Percentiles rank a stretch among this genome's conserved stretches.
phyloP scores from a whole-genome alignment of 1,140 invertebrate species.

The Macrosteles quadrilineatus region DNA sequence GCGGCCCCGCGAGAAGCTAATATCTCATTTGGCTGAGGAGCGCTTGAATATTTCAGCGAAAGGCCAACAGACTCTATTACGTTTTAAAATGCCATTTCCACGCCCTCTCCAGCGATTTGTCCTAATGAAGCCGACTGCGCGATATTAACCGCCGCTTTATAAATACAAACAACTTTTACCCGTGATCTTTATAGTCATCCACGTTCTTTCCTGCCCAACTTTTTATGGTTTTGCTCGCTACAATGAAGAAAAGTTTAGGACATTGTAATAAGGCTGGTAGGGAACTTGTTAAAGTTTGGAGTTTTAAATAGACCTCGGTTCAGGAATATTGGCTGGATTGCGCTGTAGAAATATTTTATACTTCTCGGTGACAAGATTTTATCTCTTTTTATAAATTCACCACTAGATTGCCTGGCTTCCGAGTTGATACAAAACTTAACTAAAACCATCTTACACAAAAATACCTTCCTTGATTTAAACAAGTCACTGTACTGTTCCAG shows the following conservation, averaged over 20 bases:
- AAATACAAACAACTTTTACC: conserved; percentile 22
- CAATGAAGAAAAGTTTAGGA: conserved; percentile 13
- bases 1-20: conserved; percentile 22
- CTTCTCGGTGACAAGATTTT: too few relatives aligned
- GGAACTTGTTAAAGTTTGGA: conserved; percentile 13
- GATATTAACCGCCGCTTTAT: conserved; percentile 11
- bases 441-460: too few relatives aligned
- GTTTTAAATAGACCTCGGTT: too few relatives aligned
- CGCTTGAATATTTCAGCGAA: conserved; percentile 25
- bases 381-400: too few relatives aligned
- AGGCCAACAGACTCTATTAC: conserved; percentile 29
- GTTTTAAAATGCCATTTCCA: conserved; percentile 33
- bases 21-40: conserved; percentile 30
- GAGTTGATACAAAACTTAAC: too few relatives aligned
- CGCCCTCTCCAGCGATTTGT: conserved; percentile 29
- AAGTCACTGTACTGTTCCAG: too few relatives aligned
- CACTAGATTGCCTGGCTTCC: too few relatives aligned
- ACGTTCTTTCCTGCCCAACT: neutral
- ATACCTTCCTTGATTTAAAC: too few relatives aligned
- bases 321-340: too few relatives aligned
- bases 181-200: neutral
- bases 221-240: conserved; percentile 8
- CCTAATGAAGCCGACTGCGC: conserved; percentile 27
- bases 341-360: too few relatives aligned
- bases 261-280: neutral